A percentile compares a stretch with the other conserved stretches of the same genome.
phyloP scores from a whole-genome alignment of 1,140 invertebrate genomes.

The Aphelenchoides besseyi region DNA sequence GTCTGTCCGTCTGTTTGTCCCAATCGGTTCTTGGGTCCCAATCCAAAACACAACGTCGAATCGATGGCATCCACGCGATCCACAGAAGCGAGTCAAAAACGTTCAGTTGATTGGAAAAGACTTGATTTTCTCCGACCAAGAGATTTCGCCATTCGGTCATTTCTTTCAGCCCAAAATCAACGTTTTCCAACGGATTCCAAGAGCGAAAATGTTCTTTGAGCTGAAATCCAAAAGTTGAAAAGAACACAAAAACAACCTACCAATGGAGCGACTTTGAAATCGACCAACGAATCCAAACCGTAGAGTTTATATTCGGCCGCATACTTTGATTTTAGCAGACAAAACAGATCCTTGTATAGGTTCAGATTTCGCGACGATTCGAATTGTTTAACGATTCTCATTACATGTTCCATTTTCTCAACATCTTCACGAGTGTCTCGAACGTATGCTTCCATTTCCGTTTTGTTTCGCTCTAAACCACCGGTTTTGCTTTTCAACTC shows the following conservation, averaged over 20 bases:
- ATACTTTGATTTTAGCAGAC: constrained; percentile 70
- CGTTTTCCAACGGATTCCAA: constrained; percentile 74
- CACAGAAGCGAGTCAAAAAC: constrained; percentile 70
- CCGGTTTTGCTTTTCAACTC: constrained; percentile 70
- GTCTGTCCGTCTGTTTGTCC: constrained; percentile 64
- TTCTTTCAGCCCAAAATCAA: constrained; percentile 69
- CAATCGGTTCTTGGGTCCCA: constrained; percentile 70
- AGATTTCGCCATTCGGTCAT: constrained; percentile 74
- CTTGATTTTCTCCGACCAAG: constrained; percentile 62
- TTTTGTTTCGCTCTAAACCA: constrained; percentile 62
- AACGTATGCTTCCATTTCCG: constrained; percentile 69
- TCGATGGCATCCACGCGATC: constrained; percentile 81
- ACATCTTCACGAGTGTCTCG: constrained; percentile 25
- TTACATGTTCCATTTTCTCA: constrained; percentile 31
- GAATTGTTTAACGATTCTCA: constrained; percentile 31
- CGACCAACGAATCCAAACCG: constrained; percentile 65
- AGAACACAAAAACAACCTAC: constrained; percentile 21
- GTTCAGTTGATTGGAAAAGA: neutral
- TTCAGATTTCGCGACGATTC: constrained; percentile 65
- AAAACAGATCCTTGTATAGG: constrained; percentile 74
- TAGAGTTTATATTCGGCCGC: constrained; percentile 67
- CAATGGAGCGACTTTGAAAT: constrained; percentile 65
- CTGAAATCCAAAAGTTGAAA: constrained; percentile 25
- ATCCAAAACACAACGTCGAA: too few relatives aligned
- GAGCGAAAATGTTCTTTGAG: constrained; percentile 45